Evolutionary conservation across 2,797 vertebrate genomes (phyloP), one percentile per base, ranked within the genome.

Genomic region (Pampus argenteus): DNA sequence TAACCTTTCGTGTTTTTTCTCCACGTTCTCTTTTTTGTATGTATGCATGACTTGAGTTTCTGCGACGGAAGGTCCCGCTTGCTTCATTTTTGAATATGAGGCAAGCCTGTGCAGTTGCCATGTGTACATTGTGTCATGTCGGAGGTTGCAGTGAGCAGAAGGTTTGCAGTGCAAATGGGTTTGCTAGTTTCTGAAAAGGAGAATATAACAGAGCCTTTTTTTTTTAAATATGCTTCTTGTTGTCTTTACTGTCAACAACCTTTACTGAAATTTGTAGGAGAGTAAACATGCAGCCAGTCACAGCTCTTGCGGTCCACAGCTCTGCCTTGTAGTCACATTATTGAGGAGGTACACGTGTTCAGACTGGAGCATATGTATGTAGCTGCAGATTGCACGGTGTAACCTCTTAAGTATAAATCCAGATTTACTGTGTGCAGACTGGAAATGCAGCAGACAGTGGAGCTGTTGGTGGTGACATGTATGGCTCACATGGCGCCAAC

Each of bases 401-500:
- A 15, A 42, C 38, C 38, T 7, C 15, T 18, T 44, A 6, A 44
- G 17, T 44, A 44, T 44, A 44, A 44, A 44, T 44, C 17, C 44
- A 55, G 49, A 22, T 26, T 28, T 26, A 28, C 40, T 15, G 2
- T 20, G 73, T 45, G 49, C 80, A 57, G 65, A 47, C 67, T 62
- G 81, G 76, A 78, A 78, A 54, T 0, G 60, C 69, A 61, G 80
- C 77, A 85, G 83, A 86, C 87, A 71, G 73, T 25, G 57, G 67
- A 63, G 69, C 71, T 78, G 84, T 67, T 55, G 73, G 78, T 31
- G 59, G 85, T 81, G 86, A 84, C 83, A 81, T 45, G 75, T 44
- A 60, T 13, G 20, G 74, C 82, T 87, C 82, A 65, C 74, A 79
- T 66, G 89, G 90, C 85, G 79, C 90, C 90, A 79, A 62, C 67